Evolutionary conservation across 2,888 invertebrate species (phyloP).

Genomic region (Deroplatys truncata): DNA sequence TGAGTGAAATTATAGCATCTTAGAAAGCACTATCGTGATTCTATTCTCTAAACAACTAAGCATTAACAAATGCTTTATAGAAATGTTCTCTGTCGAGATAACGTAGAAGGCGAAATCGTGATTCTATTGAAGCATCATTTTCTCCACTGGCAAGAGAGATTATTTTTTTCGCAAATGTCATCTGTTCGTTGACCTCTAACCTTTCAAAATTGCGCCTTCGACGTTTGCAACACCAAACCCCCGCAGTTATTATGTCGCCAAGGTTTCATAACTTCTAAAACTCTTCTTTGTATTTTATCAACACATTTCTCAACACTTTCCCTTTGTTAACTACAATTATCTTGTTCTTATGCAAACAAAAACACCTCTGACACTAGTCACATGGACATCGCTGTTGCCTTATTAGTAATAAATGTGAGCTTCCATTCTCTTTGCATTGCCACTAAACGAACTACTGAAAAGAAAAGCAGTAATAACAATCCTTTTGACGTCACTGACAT

Average conservation of each 20-base stretch:
- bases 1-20: no score
- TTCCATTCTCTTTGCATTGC: no score
- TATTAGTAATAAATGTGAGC: no score
- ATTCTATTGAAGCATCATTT: not conserved
- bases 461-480: no score
- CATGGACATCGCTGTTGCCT: no score
- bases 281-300: not conserved
- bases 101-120: not conserved
- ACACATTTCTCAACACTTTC: not conserved
- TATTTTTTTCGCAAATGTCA: not conserved
- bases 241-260: not conserved
- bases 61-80: not conserved
- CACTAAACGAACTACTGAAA: no score
- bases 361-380: no score
- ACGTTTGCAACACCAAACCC: not conserved
- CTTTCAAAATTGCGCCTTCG: not conserved
- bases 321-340: not conserved
- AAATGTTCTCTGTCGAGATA: not conserved
- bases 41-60: not conserved
- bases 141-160: not conserved
- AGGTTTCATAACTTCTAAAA: not conserved
- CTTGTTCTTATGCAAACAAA: no score
- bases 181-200: not conserved
- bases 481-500: no score
- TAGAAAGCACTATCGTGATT: no score